These are phyloP conservation scores for Drosophila mauritiana DNA, from an alignment of 1,140 invertebrate species.

Conservation along the genomic window DNA sequence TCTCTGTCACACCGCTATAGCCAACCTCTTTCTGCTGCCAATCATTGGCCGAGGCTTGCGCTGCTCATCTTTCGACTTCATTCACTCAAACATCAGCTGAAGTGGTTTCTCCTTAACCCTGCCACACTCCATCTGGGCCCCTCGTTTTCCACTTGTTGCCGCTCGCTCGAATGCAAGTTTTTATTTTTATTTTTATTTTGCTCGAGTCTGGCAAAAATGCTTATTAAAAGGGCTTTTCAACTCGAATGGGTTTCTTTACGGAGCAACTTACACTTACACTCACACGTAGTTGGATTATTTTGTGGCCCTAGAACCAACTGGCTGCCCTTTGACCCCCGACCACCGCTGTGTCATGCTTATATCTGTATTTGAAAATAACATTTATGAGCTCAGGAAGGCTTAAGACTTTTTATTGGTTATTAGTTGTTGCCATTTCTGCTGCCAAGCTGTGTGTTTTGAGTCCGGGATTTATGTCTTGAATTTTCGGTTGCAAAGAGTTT, in stretches of 20 bases:
- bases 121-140: slow-evolving; percentile 18
- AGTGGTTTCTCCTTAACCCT: slow-evolving; percentile 57
- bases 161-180: slow-evolving; percentile 26
- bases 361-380: slow-evolving; percentile 76
- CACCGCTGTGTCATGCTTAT: slow-evolving; percentile 11
- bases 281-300: slow-evolving; percentile 23
- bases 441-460: slow-evolving; percentile 34
- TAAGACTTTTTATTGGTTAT: slow-evolving; percentile 81
- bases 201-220: slow-evolving; percentile 59
- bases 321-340: slow-evolving; percentile 20
- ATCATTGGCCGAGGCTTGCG: slow-evolving; percentile 56
- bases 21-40: slow-evolving; percentile 50
- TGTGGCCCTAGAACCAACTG: slow-evolving; percentile 24
- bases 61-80: slow-evolving; percentile 72
- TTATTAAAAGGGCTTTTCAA: slow-evolving; percentile 82
- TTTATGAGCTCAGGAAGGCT: slow-evolving; percentile 77
- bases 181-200: slow-evolving; percentile 18
- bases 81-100: slow-evolving; percentile 75
- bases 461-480: slow-evolving; percentile 27
- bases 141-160: slow-evolving; percentile 56
- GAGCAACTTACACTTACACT: slow-evolving; percentile 36
- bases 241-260: slow-evolving; percentile 66
- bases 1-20: slow-evolving; percentile 1
- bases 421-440: slow-evolving; percentile 63
- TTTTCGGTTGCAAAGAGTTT: slow-evolving; percentile 27